A percentile compares a stretch with the other conserved stretches of the same genome.
These are phyloP conservation scores for Crioceris asparagi DNA, from an alignment of 2,888 invertebrate genomes.

Conservation along the genomic window DNA sequence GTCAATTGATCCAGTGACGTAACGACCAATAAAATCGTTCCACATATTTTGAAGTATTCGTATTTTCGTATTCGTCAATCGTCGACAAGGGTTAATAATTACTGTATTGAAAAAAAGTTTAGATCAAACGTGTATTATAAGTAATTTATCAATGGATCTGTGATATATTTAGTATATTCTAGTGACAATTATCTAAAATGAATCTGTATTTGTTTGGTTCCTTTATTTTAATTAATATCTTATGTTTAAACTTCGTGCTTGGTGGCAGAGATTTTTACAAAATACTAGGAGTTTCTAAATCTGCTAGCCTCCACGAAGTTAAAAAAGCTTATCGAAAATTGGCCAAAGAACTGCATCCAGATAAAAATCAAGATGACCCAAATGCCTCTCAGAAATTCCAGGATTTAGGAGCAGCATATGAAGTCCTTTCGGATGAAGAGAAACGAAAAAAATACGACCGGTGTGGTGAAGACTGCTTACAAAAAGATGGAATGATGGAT, in stretches of 20 bases:
- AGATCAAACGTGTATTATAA: not conserved
- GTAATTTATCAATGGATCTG: conserved; percentile 1
- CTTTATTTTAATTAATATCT: conserved; percentile 20
- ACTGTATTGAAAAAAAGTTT: too few species aligned
- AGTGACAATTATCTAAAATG: conserved; percentile 6
- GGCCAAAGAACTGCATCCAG: conserved; percentile 96
- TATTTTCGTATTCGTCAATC: not conserved
- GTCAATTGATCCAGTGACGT: too few species aligned
- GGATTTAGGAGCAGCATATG: conserved; percentile 92
- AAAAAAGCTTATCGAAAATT: conserved; percentile 94
- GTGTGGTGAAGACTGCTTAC: conserved; percentile 94
- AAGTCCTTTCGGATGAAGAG: conserved; percentile 85
- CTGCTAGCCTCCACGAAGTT: conserved; percentile 85
- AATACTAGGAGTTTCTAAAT: conserved; percentile 76
- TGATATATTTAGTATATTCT: not conserved
- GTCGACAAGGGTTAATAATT: not conserved
- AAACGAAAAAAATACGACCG: conserved; percentile 90
- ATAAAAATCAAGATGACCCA: conserved; percentile 92
- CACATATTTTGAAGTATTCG: conserved; percentile 1
- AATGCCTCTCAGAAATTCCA: conserved; percentile 89
- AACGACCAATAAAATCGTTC: conserved; percentile 3
- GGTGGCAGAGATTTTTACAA: conserved; percentile 88
- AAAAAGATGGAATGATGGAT: conserved; percentile 80
- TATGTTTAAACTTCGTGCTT: conserved; percentile 30
- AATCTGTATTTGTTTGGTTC: conserved; percentile 10